phyloP scores from a whole-genome alignment of 2,797 vertebrate species.

The Sebastolobus altivelis region DNA sequence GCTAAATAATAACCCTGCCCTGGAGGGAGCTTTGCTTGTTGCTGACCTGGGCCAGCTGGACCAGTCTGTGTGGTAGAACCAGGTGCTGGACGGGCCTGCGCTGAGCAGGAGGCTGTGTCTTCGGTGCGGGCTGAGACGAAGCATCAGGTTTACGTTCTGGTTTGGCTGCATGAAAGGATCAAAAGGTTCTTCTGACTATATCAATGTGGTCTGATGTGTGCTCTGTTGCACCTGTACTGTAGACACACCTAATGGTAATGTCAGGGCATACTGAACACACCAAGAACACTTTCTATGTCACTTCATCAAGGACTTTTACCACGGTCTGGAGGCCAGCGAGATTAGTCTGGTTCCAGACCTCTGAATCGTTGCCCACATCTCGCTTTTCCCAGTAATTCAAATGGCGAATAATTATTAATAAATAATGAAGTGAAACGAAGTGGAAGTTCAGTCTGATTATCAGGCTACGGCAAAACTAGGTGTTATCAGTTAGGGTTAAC shows the following conservation, averaged over 20 bases:
- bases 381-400: slow-evolving; percentile 13
- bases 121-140: slow-evolving; percentile 61
- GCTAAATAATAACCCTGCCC: no score
- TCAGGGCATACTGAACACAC: background rate
- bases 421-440: slow-evolving; percentile 31
- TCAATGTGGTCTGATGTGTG: background rate
- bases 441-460: slow-evolving; percentile 28
- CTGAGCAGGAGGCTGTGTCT: slow-evolving; percentile 49
- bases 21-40: slow-evolving; percentile 70
- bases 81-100: slow-evolving; percentile 57
- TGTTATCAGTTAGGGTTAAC: slow-evolving; percentile 29
- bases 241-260: background rate
- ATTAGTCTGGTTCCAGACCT: slow-evolving; percentile 17
- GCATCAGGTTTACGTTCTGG: slow-evolving; percentile 83
- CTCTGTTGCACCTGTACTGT: background rate
- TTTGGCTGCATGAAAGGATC: slow-evolving; percentile 90
- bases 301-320: background rate
- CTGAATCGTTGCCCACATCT: slow-evolving; percentile 23
- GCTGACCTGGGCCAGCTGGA: slow-evolving; percentile 62
- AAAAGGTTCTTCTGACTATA: background rate
- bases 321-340: background rate
- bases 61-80: slow-evolving; percentile 71
- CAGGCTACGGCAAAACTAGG: slow-evolving; percentile 16
- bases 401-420: slow-evolving; percentile 26
- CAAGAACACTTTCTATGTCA: background rate